Percentiles rank a stretch among this genome's conserved stretches.
Evolutionary conservation across 2,888 invertebrate species (phyloP).

Genomic region (Hemistola chrysoprasaria): DNA sequence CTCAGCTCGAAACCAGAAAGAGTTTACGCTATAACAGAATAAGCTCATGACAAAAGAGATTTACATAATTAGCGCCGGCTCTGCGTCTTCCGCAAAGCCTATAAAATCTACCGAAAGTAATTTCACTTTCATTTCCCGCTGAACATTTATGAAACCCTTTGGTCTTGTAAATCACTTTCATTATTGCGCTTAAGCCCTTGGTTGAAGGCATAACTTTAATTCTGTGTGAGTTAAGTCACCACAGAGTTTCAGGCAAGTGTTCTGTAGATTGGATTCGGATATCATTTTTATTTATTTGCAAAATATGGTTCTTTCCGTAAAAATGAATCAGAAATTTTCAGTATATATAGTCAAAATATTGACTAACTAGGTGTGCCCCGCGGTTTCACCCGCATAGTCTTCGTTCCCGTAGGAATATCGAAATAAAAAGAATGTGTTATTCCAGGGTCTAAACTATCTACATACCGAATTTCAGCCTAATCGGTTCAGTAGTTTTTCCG

Average conservation of each 20-base stretch:
- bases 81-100: conserved; percentile 35
- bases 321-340: too few species aligned
- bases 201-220: conserved; percentile 4
- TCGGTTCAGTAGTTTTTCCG: too few species aligned
- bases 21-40: conserved; percentile 38
- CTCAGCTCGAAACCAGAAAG: conserved; percentile 28
- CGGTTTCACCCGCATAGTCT: too few species aligned
- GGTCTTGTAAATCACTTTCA: conserved; percentile 14
- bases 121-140: conserved; percentile 20
- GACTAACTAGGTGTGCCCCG: too few species aligned
- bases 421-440: too few species aligned
- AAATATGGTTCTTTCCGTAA: too few species aligned
- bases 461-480: too few species aligned
- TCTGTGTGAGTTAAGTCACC: background rate
- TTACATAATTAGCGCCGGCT: conserved; percentile 44
- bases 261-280: background rate
- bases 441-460: too few species aligned
- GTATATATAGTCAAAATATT: too few species aligned
- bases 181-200: conserved; percentile 10
- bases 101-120: conserved; percentile 29
- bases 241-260: too few species aligned
- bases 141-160: conserved; percentile 19
- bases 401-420: too few species aligned
- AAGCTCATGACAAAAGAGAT: conserved; percentile 45
- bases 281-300: too few species aligned